These are phyloP conservation scores for Hipparchia semele DNA, from an alignment of 2,888 invertebrate species.

Conservation along the genomic window DNA sequence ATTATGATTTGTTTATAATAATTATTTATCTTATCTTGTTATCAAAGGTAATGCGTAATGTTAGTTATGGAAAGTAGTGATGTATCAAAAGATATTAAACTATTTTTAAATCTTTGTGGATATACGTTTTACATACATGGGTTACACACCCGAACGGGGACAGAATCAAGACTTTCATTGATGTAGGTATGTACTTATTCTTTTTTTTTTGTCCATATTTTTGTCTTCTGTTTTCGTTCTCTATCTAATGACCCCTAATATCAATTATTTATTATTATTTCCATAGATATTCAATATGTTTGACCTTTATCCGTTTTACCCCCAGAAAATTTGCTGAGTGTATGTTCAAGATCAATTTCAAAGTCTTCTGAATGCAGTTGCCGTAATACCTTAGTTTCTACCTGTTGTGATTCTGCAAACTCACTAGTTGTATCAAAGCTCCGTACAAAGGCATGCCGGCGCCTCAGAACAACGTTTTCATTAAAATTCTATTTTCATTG, in stretches of 20 bases:
- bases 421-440: background rate
- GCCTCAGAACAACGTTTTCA: background rate
- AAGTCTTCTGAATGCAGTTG: too few relatives aligned
- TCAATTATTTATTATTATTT: background rate
- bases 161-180: background rate
- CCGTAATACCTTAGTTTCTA: too few relatives aligned
- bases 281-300: background rate
- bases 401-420: background rate
- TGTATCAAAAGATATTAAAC: too few relatives aligned
- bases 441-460: conserved; percentile 9
- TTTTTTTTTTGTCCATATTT: background rate
- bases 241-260: background rate
- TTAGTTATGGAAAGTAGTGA: too few relatives aligned
- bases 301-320: too few relatives aligned
- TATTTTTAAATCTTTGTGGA: too few relatives aligned
- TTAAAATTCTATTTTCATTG: conserved; percentile 28
- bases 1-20: too few relatives aligned
- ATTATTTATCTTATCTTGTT: too few relatives aligned
- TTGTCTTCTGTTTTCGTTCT: background rate
- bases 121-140: background rate
- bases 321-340: too few relatives aligned
- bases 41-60: too few relatives aligned
- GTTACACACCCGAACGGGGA: background rate
- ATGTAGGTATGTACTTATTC: background rate
- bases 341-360: too few relatives aligned